These are phyloP conservation scores for Albula goreensis DNA, from an alignment of 2,113 vertebrate species.

Conservation along the genomic window DNA sequence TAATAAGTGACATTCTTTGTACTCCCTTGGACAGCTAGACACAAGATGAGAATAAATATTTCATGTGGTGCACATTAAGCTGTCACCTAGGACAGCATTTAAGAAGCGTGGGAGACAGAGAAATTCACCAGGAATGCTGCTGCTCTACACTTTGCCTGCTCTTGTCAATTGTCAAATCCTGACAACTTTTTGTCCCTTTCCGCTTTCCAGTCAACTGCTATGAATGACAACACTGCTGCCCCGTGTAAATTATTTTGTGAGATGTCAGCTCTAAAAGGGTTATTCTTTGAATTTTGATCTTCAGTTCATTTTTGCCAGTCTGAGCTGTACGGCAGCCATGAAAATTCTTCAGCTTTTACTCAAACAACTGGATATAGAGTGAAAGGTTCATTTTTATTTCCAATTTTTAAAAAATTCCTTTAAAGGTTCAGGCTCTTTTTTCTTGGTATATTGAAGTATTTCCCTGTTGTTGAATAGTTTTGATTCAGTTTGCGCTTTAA, in stretches of 20 bases:
- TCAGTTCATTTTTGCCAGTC: constrained; percentile 61
- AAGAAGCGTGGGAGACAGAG: constrained; percentile 72
- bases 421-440: neutral
- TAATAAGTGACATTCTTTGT: constrained; percentile 99
- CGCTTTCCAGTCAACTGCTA: no score
- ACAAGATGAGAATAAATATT: constrained; percentile 99
- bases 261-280: constrained; percentile 52
- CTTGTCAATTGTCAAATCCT: constrained; percentile 95
- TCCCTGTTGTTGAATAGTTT: no score
- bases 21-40: constrained; percentile 98
- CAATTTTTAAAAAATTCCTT: neutral
- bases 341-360: constrained; percentile 1
- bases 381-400: no score
- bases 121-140: constrained; percentile 90
- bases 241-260: constrained; percentile 72
- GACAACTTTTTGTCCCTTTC: constrained; percentile 52
- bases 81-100: constrained; percentile 84
- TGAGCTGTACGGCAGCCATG: neutral
- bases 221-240: no score
- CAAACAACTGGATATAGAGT: no score
- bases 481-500: no score
- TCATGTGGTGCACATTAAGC: constrained; percentile 99
- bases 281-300: constrained; percentile 65
- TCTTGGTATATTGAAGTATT: neutral
- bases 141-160: constrained; percentile 89